These are phyloP conservation scores for Panurus biarmicus DNA, from an alignment of 2,113 vertebrate genomes.

Conservation along the genomic window DNA sequence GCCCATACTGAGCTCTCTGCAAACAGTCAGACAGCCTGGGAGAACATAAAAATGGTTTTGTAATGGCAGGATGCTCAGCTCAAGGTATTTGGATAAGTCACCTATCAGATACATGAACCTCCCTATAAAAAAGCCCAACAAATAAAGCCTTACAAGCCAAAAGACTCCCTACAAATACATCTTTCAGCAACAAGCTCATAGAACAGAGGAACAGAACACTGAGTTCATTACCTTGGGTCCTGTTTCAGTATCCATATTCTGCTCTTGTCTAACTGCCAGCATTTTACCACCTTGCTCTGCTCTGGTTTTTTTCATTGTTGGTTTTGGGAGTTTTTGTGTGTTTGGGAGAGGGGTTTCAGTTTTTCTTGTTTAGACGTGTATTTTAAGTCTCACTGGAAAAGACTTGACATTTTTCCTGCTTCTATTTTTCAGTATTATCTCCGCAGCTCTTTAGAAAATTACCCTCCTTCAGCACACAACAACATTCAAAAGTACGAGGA, in stretches of 20 bases:
- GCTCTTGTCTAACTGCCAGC: background rate
- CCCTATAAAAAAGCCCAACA: accelerated
- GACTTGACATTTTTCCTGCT: background rate
- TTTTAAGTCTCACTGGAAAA: background rate
- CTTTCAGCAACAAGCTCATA: background rate
- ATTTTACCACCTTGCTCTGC: background rate
- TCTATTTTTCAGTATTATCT: background rate
- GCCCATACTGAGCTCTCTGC: background rate
- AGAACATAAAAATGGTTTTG: background rate
- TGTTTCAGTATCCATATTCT: background rate
- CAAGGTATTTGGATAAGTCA: background rate
- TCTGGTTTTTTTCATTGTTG: background rate
- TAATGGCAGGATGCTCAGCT: background rate
- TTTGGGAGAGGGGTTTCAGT: background rate
- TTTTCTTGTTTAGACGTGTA: background rate
- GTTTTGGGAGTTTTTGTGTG: background rate
- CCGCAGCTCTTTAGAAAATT: background rate
- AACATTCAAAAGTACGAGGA: background rate
- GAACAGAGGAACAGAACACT: background rate
- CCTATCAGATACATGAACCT: accelerated
- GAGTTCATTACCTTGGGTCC: background rate
- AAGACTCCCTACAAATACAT: background rate
- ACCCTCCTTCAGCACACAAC: background rate
- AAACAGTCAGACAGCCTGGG: background rate
- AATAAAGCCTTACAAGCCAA: background rate